phyloP scores from a whole-genome alignment of 2,113 vertebrate species.

The Camelus bactrianus region DNA sequence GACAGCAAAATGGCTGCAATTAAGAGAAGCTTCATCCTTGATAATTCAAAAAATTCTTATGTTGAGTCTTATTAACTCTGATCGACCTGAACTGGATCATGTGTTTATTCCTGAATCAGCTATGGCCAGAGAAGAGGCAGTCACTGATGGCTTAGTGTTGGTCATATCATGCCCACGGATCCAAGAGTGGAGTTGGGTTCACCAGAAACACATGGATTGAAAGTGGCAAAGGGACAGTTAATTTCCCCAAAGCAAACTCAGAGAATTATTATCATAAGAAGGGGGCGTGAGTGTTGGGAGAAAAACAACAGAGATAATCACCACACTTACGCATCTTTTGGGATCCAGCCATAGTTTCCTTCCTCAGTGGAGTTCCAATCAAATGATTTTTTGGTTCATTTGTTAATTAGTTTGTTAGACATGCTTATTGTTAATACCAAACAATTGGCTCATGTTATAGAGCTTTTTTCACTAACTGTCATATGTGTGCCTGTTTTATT shows the following conservation, averaged over 20 bases:
- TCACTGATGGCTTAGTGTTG: not conserved
- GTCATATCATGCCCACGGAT: not conserved
- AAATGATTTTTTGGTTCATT: not conserved
- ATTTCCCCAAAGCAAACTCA: not conserved
- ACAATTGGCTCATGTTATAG: not conserved
- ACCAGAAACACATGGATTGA: not conserved
- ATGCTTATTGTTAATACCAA: not conserved
- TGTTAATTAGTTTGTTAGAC: not conserved
- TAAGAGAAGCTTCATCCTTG: not conserved
- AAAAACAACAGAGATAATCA: not conserved
- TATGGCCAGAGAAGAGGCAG: not conserved
- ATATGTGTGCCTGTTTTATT: not conserved
- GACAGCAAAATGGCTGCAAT: not conserved
- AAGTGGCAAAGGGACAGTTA: not conserved
- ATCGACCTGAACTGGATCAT: not conserved
- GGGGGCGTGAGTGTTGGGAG: not conserved
- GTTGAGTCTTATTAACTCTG: not conserved
- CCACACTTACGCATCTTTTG: not conserved
- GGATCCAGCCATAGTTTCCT: not conserved
- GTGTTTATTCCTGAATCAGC: not conserved
- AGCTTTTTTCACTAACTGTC: not conserved
- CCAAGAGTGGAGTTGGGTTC: not conserved
- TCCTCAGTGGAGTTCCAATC: not conserved
- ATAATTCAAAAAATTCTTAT: not conserved
- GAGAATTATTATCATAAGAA: not conserved